phyloP scores from a whole-genome alignment of 2,113 vertebrate genomes.

The Aptenodytes forsteri region DNA sequence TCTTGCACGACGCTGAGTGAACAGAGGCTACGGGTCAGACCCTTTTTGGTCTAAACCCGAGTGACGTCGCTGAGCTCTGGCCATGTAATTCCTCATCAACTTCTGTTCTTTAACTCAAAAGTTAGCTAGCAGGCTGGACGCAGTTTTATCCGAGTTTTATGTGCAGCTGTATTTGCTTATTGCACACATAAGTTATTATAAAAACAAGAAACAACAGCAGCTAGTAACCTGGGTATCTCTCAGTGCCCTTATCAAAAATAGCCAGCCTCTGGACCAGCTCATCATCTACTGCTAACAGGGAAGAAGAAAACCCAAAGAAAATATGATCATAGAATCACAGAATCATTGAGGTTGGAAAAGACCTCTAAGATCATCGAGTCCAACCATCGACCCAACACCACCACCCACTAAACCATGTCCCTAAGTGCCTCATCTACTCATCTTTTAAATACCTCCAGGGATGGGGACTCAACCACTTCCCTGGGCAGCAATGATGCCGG shows the following conservation, averaged over 20 bases:
- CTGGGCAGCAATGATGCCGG: background rate
- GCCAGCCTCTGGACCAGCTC: background rate
- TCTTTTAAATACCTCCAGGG: no score
- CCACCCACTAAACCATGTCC: no score
- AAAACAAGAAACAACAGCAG: background rate
- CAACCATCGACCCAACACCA: no score
- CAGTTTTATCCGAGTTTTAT: background rate
- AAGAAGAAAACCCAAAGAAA: background rate
- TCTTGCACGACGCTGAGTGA: accelerated
- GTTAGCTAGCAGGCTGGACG: background rate
- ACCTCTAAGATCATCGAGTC: no score
- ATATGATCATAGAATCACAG: no score
- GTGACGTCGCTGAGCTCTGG: background rate
- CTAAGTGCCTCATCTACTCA: no score
- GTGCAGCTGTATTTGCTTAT: background rate
- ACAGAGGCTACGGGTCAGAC: accelerated
- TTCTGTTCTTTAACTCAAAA: background rate
- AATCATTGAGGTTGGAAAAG: no score
- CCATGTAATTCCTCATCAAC: background rate
- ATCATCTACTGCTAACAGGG: background rate
- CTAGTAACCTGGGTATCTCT: background rate
- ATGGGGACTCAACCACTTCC: no score
- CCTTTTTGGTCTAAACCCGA: background rate
- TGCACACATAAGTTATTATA: background rate
- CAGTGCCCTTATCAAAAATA: background rate